These are phyloP conservation scores for Drosophila trichaetosa DNA, from an alignment of 2,888 invertebrate species.

Conservation along the genomic window DNA sequence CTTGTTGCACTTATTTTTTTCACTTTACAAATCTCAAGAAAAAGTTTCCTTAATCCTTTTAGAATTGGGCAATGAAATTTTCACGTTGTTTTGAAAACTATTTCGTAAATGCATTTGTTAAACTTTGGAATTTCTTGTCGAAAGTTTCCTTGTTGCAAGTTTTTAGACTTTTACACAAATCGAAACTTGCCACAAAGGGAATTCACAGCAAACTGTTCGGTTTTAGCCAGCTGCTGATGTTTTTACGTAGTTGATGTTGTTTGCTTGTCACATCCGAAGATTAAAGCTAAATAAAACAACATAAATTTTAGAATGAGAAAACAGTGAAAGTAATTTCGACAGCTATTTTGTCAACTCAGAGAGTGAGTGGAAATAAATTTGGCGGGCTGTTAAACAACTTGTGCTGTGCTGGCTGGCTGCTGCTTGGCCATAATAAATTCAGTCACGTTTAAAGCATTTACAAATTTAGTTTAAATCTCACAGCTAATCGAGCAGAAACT, in stretches of 20 bases:
- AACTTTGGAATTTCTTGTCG: conserved; percentile 4
- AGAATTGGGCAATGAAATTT: background rate
- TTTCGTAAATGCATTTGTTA: conserved; percentile 7
- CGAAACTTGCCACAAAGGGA: conserved; percentile 44
- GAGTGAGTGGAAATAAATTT: conserved; percentile 53
- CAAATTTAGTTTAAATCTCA: conserved; percentile 52
- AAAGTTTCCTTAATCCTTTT: background rate
- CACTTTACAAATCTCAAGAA: background rate
- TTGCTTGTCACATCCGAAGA: conserved; percentile 26
- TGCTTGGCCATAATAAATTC: conserved; percentile 72
- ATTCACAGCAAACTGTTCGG: conserved; percentile 38
- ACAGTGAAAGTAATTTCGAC: conserved; percentile 24
- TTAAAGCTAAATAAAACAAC: conserved; percentile 64
- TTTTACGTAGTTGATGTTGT: conserved; percentile 9
- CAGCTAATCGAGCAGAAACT: conserved; percentile 24
- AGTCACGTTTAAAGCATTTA: conserved; percentile 82
- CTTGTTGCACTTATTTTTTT: background rate
- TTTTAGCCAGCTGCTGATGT: conserved; percentile 25
- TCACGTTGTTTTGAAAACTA: background rate
- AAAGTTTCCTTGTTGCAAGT: background rate
- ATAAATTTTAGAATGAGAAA: conserved; percentile 56
- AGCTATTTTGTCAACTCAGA: conserved; percentile 42
- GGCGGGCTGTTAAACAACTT: conserved; percentile 52
- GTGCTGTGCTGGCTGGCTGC: conserved; percentile 20
- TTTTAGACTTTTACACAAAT: conserved; percentile 28